A percentile compares a stretch with the other conserved stretches of the same genome.
These are phyloP conservation scores for Rhabdomys dilectus DNA, from an alignment of 2,113 vertebrate genomes.

Conservation along the genomic window DNA sequence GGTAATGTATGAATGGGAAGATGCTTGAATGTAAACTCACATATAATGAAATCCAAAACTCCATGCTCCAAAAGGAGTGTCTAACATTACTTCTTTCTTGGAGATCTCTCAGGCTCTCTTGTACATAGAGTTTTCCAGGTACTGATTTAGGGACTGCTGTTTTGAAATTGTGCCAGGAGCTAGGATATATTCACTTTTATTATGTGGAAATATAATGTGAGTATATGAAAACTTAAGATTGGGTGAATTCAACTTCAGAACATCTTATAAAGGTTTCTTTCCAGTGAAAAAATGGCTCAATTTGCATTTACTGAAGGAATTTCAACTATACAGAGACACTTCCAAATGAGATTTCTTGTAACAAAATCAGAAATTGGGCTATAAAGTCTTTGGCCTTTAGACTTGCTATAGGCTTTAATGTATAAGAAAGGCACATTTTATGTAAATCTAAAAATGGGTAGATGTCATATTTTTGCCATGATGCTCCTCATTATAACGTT, in stretches of 20 bases:
- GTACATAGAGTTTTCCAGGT: not conserved
- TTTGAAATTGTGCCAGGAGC: not conserved
- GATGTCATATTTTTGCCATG: not conserved
- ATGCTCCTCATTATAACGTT: not conserved
- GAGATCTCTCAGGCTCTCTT: not conserved
- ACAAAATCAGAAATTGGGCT: not conserved
- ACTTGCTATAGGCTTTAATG: not conserved
- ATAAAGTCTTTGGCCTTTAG: not conserved
- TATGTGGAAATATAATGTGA: constrained; percentile 5
- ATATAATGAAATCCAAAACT: not conserved
- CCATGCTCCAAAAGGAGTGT: not conserved
- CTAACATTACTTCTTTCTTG: not conserved
- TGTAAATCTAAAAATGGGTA: constrained; percentile 5
- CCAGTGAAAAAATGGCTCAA: not conserved
- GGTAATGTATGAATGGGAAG: not conserved
- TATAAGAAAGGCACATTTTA: not conserved
- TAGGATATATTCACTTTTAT: not conserved
- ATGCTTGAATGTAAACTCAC: not conserved
- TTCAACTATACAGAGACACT: not conserved
- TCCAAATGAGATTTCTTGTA: not conserved
- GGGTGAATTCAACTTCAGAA: constrained; percentile 32
- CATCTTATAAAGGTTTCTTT: not conserved
- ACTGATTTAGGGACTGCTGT: not conserved
- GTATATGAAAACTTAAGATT: constrained; percentile 8
- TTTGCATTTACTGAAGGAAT: not conserved